Conservation (phyloP, 2,113 vertebrate species). For the Bos indicus region DNA sequence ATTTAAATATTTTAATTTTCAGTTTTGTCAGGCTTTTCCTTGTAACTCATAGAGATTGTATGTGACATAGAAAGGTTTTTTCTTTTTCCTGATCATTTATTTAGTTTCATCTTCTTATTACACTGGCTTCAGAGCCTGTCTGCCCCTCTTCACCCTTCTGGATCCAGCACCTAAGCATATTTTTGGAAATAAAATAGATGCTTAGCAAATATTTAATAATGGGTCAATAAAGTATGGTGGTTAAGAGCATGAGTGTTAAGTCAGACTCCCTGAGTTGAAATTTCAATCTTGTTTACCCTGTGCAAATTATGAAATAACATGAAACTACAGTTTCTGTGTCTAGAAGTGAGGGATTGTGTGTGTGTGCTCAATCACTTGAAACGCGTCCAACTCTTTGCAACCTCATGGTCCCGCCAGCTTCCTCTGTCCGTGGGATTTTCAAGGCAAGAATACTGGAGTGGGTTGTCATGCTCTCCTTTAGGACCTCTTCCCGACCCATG, state of each 20-base stretch:
- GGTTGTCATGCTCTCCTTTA: not conserved
- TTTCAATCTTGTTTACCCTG: not conserved
- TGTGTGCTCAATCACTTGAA: not conserved
- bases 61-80: not conserved
- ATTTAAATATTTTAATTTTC: not conserved
- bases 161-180: not conserved
- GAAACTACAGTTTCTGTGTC: not conserved
- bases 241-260: not conserved
- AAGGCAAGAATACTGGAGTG: not conserved
- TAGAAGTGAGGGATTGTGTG: not conserved
- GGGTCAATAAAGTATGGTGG: not conserved
- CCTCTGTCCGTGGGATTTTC: not conserved
- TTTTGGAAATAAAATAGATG: not conserved
- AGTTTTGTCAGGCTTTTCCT: not conserved
- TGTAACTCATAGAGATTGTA: not conserved
- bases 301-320: not conserved
- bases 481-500: not conserved
- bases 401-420: not conserved
- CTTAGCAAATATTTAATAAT: not conserved
- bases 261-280: not conserved
- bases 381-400: not conserved
- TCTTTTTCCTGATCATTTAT: not conserved
- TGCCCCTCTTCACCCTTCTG: too few relatives aligned
- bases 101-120: not conserved
- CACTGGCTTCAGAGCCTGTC: not conserved